Evolutionary conservation across 2,888 invertebrate species (phyloP).

Genomic region (Bursaphelenchus okinawaensis): DNA sequence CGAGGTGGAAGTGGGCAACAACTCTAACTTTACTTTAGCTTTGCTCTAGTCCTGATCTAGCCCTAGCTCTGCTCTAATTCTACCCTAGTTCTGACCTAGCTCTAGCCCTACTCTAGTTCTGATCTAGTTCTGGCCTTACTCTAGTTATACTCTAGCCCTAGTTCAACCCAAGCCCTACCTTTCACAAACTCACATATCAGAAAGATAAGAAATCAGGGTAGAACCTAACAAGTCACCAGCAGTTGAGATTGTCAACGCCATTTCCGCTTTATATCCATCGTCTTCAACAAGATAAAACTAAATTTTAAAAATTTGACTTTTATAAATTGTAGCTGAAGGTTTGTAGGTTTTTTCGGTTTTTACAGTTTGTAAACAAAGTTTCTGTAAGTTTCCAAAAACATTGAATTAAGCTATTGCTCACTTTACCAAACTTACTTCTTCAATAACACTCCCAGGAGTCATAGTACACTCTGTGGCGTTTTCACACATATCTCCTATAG

Average conservation of each 20-base stretch:
- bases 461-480: background rate
- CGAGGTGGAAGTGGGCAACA: too few relatives aligned
- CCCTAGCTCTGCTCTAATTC: too few relatives aligned
- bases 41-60: too few relatives aligned
- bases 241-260: conserved; percentile 19
- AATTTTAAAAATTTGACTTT: too few relatives aligned
- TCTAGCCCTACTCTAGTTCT: too few relatives aligned
- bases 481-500: conserved; percentile 10
- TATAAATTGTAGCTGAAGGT: too few relatives aligned
- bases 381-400: background rate
- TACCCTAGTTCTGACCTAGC: too few relatives aligned
- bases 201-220: background rate
- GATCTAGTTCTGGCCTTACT: too few relatives aligned
- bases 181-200: background rate
- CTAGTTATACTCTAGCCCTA: too few relatives aligned
- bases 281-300: conserved; percentile 32
- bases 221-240: conserved; percentile 20
- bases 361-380: background rate
- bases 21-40: too few relatives aligned
- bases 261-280: conserved; percentile 30
- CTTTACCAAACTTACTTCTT: background rate
- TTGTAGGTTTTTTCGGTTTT: too few relatives aligned
- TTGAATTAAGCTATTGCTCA: background rate
- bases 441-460: background rate
- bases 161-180: too few relatives aligned